A percentile compares a stretch with the other conserved stretches of the same genome.
Conservation (phyloP, 2,888 invertebrate genomes). For the Drosophila ustulata region DNA sequence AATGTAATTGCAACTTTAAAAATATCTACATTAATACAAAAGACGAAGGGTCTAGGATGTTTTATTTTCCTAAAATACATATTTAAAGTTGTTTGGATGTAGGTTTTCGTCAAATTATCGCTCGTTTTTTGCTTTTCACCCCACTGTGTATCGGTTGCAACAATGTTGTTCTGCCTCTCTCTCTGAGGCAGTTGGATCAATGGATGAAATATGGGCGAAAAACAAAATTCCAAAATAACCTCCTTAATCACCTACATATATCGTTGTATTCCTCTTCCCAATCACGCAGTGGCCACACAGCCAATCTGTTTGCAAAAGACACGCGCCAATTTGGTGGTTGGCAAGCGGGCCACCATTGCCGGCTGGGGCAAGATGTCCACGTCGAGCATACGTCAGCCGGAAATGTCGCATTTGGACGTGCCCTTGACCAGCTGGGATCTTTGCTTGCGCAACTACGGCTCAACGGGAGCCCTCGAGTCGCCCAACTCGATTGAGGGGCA, state of each 20-base stretch:
- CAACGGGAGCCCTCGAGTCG: constrained; percentile 87
- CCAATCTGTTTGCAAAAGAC: constrained; percentile 89
- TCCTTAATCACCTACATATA: not conserved
- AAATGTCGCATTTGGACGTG: constrained; percentile 89
- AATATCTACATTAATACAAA: no score
- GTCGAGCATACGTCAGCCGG: constrained; percentile 85
- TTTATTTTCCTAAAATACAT: no score
- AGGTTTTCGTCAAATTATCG: no score
- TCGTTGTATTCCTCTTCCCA: not conserved
- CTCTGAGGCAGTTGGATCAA: not conserved
- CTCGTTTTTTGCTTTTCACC: no score
- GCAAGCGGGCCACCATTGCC: constrained; percentile 84
- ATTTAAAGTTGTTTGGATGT: no score
- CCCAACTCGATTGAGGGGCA: constrained; percentile 87
- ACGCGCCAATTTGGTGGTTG: constrained; percentile 84
- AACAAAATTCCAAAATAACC: not conserved
- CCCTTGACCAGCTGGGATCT: constrained; percentile 89
- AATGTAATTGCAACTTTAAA: no score
- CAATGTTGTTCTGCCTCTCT: constrained; percentile 24
- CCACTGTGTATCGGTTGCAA: constrained; percentile 4
- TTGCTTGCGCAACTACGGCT: constrained; percentile 89
- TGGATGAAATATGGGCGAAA: constrained; percentile 5
- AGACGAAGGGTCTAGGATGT: no score
- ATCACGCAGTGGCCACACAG: constrained; percentile 89
- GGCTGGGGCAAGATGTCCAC: constrained; percentile 89